Evolutionary conservation across 2,797 vertebrate genomes (phyloP).

Genomic region (Notamacropus eugenii): DNA sequence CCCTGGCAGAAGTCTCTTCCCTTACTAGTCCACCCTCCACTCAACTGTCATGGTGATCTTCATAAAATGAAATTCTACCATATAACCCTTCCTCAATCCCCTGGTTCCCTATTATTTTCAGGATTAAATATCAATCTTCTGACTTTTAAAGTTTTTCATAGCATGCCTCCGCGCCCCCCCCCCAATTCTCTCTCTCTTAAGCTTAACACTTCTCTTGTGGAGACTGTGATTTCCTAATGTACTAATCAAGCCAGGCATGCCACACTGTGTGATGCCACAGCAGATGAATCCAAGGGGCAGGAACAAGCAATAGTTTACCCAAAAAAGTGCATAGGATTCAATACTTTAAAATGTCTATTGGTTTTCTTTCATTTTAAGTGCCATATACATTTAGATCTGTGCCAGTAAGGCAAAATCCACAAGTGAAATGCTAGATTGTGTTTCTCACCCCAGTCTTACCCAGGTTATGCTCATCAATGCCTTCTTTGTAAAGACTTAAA

Average conservation of each 20-base stretch:
- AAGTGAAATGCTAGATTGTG: conserved; percentile 17
- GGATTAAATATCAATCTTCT: background rate
- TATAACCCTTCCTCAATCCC: background rate
- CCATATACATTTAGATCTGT: conserved; percentile 47
- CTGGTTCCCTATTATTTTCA: background rate
- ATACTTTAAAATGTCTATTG: conserved; percentile 43
- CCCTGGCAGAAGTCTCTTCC: background rate
- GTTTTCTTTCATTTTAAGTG: conserved; percentile 65
- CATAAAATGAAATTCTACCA: background rate
- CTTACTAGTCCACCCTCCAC: background rate
- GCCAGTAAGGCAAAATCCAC: conserved; percentile 52
- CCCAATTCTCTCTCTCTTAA: background rate
- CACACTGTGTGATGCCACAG: conserved; percentile 36
- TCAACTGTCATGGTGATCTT: background rate
- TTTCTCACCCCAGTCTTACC: conserved; percentile 10
- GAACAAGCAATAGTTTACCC: conserved; percentile 62
- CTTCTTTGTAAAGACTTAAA: conserved; percentile 11
- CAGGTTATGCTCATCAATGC: background rate
- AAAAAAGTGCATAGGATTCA: conserved; percentile 18
- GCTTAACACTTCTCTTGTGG: conserved; percentile 23
- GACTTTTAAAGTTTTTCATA: background rate
- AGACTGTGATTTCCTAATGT: conserved; percentile 67
- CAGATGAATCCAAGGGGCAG: conserved; percentile 53
- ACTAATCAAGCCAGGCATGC: conserved; percentile 65
- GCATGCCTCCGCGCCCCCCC: too few species aligned